These are phyloP conservation scores for Argynnis bischoffii DNA, from an alignment of 2,888 invertebrate genomes.

Conservation along the genomic window DNA sequence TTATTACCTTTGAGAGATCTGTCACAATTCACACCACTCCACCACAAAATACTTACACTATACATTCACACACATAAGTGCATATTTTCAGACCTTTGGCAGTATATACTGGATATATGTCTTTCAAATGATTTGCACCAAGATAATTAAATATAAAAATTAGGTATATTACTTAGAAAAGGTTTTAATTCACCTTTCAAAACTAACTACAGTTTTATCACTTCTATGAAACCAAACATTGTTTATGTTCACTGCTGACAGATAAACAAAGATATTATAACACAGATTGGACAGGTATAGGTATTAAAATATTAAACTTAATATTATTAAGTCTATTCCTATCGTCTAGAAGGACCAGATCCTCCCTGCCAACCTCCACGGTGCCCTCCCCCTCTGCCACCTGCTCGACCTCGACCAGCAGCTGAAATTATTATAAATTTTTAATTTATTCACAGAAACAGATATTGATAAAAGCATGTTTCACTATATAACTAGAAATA, in stretches of 20 bases:
- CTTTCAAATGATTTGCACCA: background rate
- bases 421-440: constrained; percentile 55
- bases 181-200: too few species aligned
- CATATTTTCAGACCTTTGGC: background rate
- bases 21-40: background rate
- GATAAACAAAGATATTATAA: background rate
- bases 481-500: too few species aligned
- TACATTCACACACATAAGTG: constrained; percentile 1
- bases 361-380: constrained; percentile 87
- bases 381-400: constrained; percentile 72
- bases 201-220: too few species aligned
- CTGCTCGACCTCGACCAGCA: constrained; percentile 84
- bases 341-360: constrained; percentile 76
- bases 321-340: constrained; percentile 9
- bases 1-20: background rate
- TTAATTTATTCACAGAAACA: too few species aligned
- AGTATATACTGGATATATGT: background rate
- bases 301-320: constrained; percentile 16
- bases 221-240: too few species aligned
- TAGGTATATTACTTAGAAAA: too few species aligned
- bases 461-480: too few species aligned
- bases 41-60: background rate
- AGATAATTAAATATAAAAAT: too few species aligned
- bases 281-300: constrained; percentile 5
- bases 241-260: background rate